Evolutionary conservation across 2,113 vertebrate genomes (phyloP).

Genomic region (Microcebus tavaratra): DNA sequence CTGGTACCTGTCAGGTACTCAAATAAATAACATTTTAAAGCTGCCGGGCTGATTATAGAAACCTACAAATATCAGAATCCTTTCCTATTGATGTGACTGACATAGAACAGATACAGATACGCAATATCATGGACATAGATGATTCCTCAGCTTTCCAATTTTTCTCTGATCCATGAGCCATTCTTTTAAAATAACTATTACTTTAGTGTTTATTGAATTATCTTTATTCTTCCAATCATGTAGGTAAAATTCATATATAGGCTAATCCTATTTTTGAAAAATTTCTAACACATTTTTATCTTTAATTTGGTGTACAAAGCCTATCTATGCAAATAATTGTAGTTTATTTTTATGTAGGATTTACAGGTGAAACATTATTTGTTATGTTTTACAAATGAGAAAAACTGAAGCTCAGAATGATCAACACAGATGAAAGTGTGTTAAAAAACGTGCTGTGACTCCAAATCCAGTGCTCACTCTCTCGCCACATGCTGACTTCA

Average conservation of each 20-base stretch:
- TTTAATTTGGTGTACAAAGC: not conserved
- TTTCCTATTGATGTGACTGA: not conserved
- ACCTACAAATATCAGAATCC: not conserved
- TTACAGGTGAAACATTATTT: not conserved
- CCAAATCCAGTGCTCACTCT: not conserved
- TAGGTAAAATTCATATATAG: slow-evolving; percentile 69
- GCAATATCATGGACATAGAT: not conserved
- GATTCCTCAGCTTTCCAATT: not conserved
- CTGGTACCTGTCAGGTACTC: not conserved
- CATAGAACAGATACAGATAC: not conserved
- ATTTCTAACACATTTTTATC: not conserved
- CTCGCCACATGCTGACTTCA: not conserved
- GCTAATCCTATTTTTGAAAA: slow-evolving; percentile 10
- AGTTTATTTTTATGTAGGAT: not conserved
- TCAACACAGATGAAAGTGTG: not conserved
- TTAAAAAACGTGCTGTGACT: not conserved
- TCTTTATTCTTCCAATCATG: slow-evolving; percentile 16
- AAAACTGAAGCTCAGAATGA: not conserved
- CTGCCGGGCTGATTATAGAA: not conserved
- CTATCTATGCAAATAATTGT: not conserved
- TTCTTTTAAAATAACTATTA: not conserved
- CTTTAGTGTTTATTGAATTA: not conserved
- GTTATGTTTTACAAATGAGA: not conserved
- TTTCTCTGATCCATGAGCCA: not conserved
- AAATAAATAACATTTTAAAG: not conserved